Evolutionary conservation across 2,888 invertebrate species (phyloP), one percentile per base, ranked within the genome.

Genomic region (Amphiduros pacificus): DNA sequence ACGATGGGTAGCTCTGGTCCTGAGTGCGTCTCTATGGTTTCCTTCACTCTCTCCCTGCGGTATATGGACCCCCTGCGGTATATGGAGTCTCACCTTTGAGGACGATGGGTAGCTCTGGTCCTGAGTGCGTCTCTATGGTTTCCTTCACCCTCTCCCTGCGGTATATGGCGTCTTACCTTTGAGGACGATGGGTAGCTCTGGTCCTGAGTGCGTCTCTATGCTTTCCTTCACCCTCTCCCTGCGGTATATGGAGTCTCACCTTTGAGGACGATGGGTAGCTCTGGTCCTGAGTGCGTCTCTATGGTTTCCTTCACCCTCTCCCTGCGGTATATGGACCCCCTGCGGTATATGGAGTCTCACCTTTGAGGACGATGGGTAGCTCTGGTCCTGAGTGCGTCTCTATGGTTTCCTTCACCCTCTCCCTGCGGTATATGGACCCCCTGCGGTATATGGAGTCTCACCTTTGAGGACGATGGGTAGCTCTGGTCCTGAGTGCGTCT

Each of bases 381-480:
- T 73, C 69, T 14, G 76, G 75, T 22, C 68, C 71, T 14, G 62
- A 64, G 31, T 63, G 51, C 14, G 29, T 29, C 0, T 6, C 49
- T 3, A 62, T 32, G 9, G 53, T 49, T 55, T 77, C 76, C 63
- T 74, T 73, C 60, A n/a, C 54, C 59, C 66, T 73, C 44, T 44
- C 26, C 27, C 28, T 59, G n/a, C 61, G 31, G 51, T 56, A 60
- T 9, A 60, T 59, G 27, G 61, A 27, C 1, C 60, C 59, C 29
- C 52, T 50, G 1, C 67, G 29, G 29, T n/a, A n/a, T n/a, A n/a
- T n/a, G n/a, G n/a, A n/a, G n/a, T n/a, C n/a, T n/a, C n/a, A 77
- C 77, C 76, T 71, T 77, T 77, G 2, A 77, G 31, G 27, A 77
- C 69, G 11, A 77, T 53, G 5, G 72, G 63, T 26, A 75, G 63